Evolutionary conservation across 2,888 invertebrate species (phyloP).

Genomic region (Amblyteles armatorius): DNA sequence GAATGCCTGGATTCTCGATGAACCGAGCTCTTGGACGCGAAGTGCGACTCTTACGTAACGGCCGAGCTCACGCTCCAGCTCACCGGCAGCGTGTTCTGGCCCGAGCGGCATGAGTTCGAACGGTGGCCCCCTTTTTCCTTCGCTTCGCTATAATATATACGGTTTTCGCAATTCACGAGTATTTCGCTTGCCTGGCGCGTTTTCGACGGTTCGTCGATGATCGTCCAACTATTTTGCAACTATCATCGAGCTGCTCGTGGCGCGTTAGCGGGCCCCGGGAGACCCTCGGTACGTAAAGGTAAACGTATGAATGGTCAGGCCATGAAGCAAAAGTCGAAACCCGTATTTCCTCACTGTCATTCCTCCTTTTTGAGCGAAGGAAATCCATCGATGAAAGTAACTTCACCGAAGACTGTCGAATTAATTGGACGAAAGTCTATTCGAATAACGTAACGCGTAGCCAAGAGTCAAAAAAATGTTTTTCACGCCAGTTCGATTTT

Average conservation of each 20-base stretch:
- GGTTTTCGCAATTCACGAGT: conserved; percentile 80
- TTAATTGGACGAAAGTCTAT: too few species aligned
- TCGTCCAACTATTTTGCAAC: conserved; percentile 68
- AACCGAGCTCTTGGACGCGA: conserved; percentile 57
- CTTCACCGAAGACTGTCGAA: too few species aligned
- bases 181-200: conserved; percentile 81
- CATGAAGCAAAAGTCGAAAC: not conserved
- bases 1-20: conserved; percentile 59
- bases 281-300: not conserved
- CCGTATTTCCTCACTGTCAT: too few species aligned
- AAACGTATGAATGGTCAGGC: not conserved
- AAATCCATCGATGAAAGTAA: too few species aligned
- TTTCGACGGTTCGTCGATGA: conserved; percentile 72
- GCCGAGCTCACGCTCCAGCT: conserved; percentile 29
- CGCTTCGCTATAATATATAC: conserved; percentile 76
- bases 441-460: too few species aligned
- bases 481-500: too few species aligned
- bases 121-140: conserved; percentile 76
- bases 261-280: conserved; percentile 4
- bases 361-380: too few species aligned
- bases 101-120: conserved; percentile 16
- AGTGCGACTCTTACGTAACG: conserved; percentile 60
- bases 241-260: conserved; percentile 31
- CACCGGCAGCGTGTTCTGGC: conserved; percentile 24
- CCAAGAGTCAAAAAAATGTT: too few species aligned